Percentiles rank a stretch among this genome's conserved stretches.
Evolutionary conservation across 1,140 invertebrate genomes (phyloP).

Genomic region (Drosophila cardini): DNA sequence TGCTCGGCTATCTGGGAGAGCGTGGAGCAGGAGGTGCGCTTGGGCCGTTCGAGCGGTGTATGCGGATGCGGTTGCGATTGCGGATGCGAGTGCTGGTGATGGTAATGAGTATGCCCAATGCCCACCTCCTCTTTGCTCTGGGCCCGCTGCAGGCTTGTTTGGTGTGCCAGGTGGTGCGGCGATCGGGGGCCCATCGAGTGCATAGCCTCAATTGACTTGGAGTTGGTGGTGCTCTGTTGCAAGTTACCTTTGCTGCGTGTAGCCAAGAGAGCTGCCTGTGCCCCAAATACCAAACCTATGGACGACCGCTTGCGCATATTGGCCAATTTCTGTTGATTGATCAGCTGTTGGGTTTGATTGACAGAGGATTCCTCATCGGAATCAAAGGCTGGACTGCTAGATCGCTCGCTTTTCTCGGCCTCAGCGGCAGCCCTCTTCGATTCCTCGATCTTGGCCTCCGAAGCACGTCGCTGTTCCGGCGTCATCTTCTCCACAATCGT

Average conservation of each 20-base stretch:
- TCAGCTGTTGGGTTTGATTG: constrained; percentile 76
- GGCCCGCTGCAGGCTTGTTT: constrained; percentile 59
- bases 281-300: constrained; percentile 80
- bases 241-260: constrained; percentile 84
- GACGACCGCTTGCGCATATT: constrained; percentile 81
- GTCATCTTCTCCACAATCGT: constrained; percentile 64
- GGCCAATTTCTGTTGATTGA: constrained; percentile 76
- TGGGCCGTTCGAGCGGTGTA: constrained; percentile 59
- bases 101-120: constrained; percentile 37
- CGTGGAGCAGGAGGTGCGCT: constrained; percentile 80
- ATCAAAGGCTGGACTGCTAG: constrained; percentile 97
- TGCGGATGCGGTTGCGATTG: constrained; percentile 35
- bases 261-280: constrained; percentile 79
- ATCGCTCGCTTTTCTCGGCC: constrained; percentile 93
- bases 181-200: constrained; percentile 63
- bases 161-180: constrained; percentile 47
- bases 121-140: constrained; percentile 82
- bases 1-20: constrained; percentile 83
- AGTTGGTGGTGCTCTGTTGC: constrained; percentile 72
- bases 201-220: constrained; percentile 82
- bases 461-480: constrained; percentile 66
- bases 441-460: constrained; percentile 84
- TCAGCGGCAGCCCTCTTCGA: constrained; percentile 85
- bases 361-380: constrained; percentile 94
- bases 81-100: constrained; percentile 39